phyloP scores from a whole-genome alignment of 2,113 vertebrate species.

The Cephalopterus ornatus region DNA sequence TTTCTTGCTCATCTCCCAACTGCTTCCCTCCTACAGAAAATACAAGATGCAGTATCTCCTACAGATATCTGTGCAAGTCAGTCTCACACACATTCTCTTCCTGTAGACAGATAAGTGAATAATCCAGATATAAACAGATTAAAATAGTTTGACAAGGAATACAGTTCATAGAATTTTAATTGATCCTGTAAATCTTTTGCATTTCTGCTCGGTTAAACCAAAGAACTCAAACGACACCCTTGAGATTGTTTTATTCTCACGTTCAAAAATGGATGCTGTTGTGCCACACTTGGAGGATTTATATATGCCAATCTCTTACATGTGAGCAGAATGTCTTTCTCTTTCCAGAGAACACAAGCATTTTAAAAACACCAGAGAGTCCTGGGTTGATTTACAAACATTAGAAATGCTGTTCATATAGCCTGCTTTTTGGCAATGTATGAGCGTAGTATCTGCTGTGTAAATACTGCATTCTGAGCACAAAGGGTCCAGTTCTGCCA shows the following conservation, averaged over 20 bases:
- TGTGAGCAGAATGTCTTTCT: not conserved
- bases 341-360: not conserved
- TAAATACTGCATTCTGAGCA: not conserved
- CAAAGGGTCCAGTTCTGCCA: not conserved
- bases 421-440: not conserved
- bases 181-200: not conserved
- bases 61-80: slow-evolving; percentile 6
- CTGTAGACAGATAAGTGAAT: slow-evolving; percentile 15
- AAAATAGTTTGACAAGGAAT: slow-evolving; percentile 14
- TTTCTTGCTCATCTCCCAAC: slow-evolving; percentile 44
- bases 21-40: slow-evolving; percentile 32
- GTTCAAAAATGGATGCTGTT: not conserved
- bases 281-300: not conserved
- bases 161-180: not conserved
- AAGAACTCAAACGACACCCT: not conserved
- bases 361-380: not conserved
- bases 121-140: not conserved
- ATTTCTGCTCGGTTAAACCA: not conserved
- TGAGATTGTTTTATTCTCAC: not conserved
- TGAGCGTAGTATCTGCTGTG: not conserved
- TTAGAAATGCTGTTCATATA: not conserved
- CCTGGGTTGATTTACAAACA: not conserved
- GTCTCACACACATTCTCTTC: slow-evolving; percentile 15
- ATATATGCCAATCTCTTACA: not conserved
- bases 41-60: not conserved